These are phyloP conservation scores for Panurus biarmicus DNA, from an alignment of 2,113 vertebrate species.

Conservation along the genomic window DNA sequence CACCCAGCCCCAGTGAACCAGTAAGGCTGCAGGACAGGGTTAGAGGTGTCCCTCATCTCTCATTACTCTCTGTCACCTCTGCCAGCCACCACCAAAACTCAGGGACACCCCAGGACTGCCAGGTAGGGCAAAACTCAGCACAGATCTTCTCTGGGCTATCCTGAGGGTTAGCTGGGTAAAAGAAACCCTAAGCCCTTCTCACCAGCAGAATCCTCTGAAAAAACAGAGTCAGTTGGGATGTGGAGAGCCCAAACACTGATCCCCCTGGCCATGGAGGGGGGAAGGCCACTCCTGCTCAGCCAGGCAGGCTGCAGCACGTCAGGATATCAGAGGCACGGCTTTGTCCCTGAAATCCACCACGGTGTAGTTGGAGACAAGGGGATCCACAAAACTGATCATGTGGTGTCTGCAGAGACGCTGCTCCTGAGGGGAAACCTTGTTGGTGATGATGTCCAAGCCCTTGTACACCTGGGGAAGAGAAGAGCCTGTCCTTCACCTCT, in stretches of 20 bases:
- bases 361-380: slow-evolving; percentile 83
- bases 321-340: slow-evolving; percentile 91
- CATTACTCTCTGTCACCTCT: background rate
- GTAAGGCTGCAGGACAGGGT: background rate
- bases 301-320: background rate
- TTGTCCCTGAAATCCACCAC: slow-evolving; percentile 95
- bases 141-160: background rate
- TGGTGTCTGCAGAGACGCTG: slow-evolving; percentile 85
- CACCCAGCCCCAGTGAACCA: background rate
- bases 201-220: background rate
- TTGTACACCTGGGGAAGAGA: slow-evolving; percentile 82
- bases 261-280: background rate
- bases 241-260: background rate
- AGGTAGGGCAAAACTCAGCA: background rate
- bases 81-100: background rate
- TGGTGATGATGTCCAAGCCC: slow-evolving; percentile 94
- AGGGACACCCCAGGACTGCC: background rate
- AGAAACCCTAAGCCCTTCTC: background rate
- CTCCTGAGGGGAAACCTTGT: slow-evolving; percentile 87
- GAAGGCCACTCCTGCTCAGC: background rate
- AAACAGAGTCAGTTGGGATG: rapidly evolving
- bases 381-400: slow-evolving; percentile 97
- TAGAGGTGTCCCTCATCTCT: background rate
- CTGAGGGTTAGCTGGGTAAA: background rate
- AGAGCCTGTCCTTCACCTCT: background rate